These are phyloP conservation scores for Fregetta grallaria DNA, from an alignment of 2,113 vertebrate genomes.

Conservation along the genomic window DNA sequence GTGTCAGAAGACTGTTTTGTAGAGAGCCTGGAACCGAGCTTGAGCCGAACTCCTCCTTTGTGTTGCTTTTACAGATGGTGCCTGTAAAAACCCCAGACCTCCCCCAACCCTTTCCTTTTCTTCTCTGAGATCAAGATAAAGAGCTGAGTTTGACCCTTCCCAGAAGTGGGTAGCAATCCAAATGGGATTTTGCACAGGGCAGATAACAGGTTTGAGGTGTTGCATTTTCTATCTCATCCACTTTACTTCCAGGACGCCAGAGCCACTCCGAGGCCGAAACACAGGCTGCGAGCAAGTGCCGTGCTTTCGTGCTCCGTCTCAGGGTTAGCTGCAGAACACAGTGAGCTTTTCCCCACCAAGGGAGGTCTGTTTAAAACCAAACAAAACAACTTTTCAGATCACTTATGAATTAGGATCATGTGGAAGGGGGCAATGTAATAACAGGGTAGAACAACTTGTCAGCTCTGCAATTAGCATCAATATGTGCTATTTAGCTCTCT, in stretches of 20 bases:
- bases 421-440: background rate
- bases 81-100: background rate
- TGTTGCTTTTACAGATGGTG: background rate
- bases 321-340: background rate
- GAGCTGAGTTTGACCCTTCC: background rate
- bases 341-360: background rate
- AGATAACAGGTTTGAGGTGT: background rate
- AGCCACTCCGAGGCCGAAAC: background rate
- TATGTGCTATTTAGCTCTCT: constrained; percentile 28
- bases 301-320: fast-evolving
- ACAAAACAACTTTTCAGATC: background rate
- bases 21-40: background rate
- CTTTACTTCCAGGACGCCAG: background rate
- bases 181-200: background rate
- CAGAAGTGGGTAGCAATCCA: background rate
- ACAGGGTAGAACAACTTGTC: constrained; percentile 4
- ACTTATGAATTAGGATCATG: background rate
- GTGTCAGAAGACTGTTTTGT: background rate
- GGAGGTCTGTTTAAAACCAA: constrained; percentile 19
- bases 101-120: background rate
- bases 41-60: background rate
- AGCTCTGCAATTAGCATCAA: constrained; percentile 43
- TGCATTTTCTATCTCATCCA: background rate
- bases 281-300: fast-evolving
- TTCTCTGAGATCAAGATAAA: background rate